Evolutionary conservation across 1,140 invertebrate species (phyloP), one percentile per base, ranked within the genome.

Genomic region (Scylla paramamosain): DNA sequence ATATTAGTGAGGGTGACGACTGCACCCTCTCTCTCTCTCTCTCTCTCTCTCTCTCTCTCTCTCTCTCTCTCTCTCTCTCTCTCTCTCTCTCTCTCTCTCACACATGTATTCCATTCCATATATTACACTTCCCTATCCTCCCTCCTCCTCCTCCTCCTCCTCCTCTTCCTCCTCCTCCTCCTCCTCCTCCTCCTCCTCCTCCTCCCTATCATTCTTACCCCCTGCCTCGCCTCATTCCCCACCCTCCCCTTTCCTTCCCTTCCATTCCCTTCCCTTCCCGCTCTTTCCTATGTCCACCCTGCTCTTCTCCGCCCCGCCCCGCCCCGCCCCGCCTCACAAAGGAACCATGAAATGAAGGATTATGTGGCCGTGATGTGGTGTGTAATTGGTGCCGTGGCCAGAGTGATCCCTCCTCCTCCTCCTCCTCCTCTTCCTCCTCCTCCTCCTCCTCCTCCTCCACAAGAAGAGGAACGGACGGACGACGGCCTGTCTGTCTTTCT

Each of bases 371-470:
- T 77, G 67, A 77, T 77, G 67, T 77, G 67, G 67, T 77, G 67
- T 77, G 67, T 77, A 77, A 77, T 77, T 77, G 67, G 67, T 77
- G 67, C 67, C n/a, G 67, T 77, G 67, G 67, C 67, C 20, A 77
- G 39, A 39, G 67, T 77, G 67, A 77, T 87, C 31, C 84, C 83
- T 84, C 83, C n/a, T 84, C 83, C 29, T 87, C 84, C 31, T 87
- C 84, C 84, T 87, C 84, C 31, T 39, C 84, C 84, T 87, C 31
- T 29, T 87, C 84, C 31, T 87, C 84, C 31, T 39, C 84, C 31
- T 87, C 84, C 84, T 87, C 84, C 31, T 87, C 84, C 84, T 87
- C 84, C 29, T 87, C 31, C 31, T n/a, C 29, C 67, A 4, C 52
- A 3, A 20, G 3, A 12, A 59, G 52, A 20, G 10, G 52, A 59